These are phyloP conservation scores for Archilochus colubris DNA, from an alignment of 2,113 vertebrate genomes.

Conservation along the genomic window DNA sequence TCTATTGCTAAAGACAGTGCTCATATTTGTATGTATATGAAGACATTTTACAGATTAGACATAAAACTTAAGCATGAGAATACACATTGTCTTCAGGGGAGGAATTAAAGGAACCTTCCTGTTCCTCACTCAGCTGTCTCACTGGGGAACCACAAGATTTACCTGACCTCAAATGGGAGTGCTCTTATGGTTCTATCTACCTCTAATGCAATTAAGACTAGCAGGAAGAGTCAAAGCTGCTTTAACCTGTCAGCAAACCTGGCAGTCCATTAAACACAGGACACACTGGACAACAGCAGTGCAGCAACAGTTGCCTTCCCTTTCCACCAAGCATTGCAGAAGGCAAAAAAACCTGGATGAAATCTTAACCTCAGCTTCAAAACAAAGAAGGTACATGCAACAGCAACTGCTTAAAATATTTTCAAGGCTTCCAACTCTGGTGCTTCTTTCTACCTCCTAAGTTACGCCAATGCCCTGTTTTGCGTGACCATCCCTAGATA, in stretches of 20 bases:
- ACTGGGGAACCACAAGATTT: accelerated
- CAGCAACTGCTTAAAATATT: background rate
- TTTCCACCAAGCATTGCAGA: background rate
- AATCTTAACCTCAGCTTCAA: background rate
- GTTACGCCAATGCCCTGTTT: background rate
- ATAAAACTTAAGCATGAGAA: background rate
- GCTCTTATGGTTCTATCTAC: background rate
- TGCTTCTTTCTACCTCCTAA: background rate
- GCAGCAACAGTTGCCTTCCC: background rate
- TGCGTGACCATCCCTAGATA: background rate
- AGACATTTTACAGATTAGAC: background rate
- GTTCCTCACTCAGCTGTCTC: background rate
- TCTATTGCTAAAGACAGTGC: background rate
- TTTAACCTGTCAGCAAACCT: background rate
- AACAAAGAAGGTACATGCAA: background rate
- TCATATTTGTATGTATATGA: background rate
- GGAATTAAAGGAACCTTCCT: background rate
- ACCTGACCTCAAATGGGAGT: background rate
- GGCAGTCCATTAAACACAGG: background rate
- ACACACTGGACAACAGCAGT: background rate
- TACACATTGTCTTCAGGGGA: background rate
- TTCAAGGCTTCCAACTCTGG: background rate
- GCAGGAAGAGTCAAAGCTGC: background rate
- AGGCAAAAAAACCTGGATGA: no score
- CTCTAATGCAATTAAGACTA: background rate